Conservation (phyloP, 2,888 invertebrate species). For the Catocala fraxini region DNA sequence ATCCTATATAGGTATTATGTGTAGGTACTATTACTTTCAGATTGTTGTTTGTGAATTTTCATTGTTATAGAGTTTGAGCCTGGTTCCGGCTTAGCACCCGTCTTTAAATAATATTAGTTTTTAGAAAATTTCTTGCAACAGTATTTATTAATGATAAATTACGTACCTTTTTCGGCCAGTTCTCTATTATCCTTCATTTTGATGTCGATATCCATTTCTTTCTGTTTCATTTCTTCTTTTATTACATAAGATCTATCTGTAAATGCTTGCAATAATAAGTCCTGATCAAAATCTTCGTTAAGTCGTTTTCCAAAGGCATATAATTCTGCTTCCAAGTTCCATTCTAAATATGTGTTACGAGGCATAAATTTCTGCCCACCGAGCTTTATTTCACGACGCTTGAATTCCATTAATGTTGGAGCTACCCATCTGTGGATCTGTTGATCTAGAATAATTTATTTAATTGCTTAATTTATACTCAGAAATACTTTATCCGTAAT, state of each 20-base stretch:
- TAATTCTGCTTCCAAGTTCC: constrained; percentile 96
- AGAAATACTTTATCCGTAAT: no score
- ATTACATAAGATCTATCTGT: constrained; percentile 93
- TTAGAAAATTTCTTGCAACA: background rate
- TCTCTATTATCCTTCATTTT: constrained; percentile 90
- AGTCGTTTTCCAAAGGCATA: constrained; percentile 95
- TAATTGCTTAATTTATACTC: no score
- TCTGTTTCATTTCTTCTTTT: constrained; percentile 90
- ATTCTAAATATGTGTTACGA: constrained; percentile 91
- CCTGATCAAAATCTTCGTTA: constrained; percentile 93
- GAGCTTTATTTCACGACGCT: constrained; percentile 86
- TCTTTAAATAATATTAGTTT: no score
- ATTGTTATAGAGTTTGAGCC: no score
- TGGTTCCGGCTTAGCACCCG: no score
- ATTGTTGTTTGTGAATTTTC: no score
- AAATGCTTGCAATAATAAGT: constrained; percentile 92
- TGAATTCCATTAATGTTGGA: constrained; percentile 90
- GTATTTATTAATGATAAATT: no score
- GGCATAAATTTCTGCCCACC: constrained; percentile 85
- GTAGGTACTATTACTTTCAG: no score
- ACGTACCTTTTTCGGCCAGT: constrained; percentile 89
- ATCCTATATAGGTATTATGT: no score
- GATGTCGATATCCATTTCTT: constrained; percentile 90
- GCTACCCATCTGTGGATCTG: constrained; percentile 89
- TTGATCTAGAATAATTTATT: constrained; percentile 58